phyloP scores from a whole-genome alignment of 2,113 vertebrate species.

The Nothocercus julius region DNA sequence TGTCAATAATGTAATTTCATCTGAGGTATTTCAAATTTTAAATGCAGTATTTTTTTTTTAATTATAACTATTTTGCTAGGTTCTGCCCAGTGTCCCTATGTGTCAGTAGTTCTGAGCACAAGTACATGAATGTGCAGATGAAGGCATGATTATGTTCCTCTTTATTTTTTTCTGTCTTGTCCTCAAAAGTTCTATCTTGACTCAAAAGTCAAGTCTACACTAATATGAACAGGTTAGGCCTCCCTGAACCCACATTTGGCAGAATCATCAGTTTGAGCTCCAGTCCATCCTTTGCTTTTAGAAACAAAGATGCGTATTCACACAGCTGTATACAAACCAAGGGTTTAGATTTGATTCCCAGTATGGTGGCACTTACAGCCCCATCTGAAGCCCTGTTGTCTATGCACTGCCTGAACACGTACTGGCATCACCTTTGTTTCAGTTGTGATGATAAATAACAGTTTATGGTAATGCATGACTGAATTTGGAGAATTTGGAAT shows the following conservation, averaged over 20 bases:
- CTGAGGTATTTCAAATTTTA: neutral
- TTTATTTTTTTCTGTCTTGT: neutral
- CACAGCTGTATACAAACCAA: neutral
- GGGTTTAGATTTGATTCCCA: neutral
- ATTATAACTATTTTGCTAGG: neutral
- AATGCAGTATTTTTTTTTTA: neutral
- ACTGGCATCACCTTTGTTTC: neutral
- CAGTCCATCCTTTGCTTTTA: neutral
- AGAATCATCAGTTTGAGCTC: neutral
- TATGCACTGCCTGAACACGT: fast-evolving
- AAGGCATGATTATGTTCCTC: neutral
- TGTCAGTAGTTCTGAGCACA: neutral
- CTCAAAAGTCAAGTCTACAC: neutral
- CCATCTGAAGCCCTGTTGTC: neutral
- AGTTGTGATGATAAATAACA: neutral
- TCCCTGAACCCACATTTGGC: neutral
- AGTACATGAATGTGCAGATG: neutral
- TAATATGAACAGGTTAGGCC: no score
- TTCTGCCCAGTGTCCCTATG: neutral
- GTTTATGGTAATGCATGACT: neutral
- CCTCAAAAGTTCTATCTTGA: neutral
- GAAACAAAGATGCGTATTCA: neutral
- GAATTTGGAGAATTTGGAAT: neutral
- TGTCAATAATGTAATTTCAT: neutral
- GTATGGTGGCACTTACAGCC: neutral